Conservation (phyloP, 2,113 vertebrate genomes). For the Hydrolagus affinis region DNA sequence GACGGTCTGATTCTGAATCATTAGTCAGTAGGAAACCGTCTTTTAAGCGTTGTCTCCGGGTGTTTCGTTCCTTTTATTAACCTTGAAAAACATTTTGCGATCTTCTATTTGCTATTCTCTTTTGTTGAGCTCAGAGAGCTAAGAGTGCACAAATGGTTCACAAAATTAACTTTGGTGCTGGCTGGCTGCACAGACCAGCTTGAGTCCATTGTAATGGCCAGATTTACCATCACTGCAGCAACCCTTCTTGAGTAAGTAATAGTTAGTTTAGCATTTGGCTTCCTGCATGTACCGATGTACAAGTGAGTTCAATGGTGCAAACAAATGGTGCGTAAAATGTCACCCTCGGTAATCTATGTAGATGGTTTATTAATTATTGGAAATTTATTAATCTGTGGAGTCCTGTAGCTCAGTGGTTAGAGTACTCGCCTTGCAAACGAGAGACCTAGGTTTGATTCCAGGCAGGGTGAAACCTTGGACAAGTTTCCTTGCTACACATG, state of each 20-base stretch:
- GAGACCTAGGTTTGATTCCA: too few species aligned
- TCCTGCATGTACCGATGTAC: too few species aligned
- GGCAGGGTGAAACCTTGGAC: too few species aligned
- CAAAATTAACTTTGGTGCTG: too few species aligned
- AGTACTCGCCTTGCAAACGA: too few species aligned
- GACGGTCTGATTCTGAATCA: background rate
- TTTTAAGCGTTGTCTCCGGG: background rate
- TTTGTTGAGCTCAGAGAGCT: too few species aligned
- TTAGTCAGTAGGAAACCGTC: background rate
- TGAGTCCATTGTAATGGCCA: background rate
- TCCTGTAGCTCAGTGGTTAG: too few species aligned
- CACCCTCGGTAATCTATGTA: background rate
- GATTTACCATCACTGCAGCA: background rate
- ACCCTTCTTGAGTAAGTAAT: background rate
- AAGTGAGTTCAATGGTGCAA: background rate
- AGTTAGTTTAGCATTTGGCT: background rate
- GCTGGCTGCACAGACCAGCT: background rate
- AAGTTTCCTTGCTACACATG: too few species aligned
- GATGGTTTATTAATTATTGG: too few species aligned
- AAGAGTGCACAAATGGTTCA: too few species aligned
- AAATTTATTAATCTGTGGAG: too few species aligned
- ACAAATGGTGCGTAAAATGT: background rate
- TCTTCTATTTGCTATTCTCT: too few species aligned
- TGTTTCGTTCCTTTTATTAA: background rate
- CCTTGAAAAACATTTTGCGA: background rate